A percentile compares a stretch with the other conserved stretches of the same genome.
Evolutionary conservation across 2,797 vertebrate genomes (phyloP).

Genomic region (Pseudopleuronectes americanus): DNA sequence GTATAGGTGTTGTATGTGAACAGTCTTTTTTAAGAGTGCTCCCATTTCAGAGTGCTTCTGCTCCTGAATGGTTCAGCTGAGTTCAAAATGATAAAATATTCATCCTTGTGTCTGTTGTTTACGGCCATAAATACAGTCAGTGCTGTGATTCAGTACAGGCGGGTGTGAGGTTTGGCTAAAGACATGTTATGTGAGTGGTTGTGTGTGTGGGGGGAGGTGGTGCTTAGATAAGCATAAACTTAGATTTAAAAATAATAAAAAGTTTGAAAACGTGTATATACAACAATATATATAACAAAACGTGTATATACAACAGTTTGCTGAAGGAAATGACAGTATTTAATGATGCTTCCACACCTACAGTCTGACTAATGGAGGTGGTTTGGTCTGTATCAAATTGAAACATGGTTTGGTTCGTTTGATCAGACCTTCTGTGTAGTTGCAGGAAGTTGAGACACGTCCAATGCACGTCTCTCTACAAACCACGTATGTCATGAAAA

Average conservation of each 20-base stretch:
- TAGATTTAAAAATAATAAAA: neutral
- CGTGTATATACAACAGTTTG: neutral
- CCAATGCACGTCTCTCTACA: too few species aligned
- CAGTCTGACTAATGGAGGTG: too few species aligned
- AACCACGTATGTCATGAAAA: too few species aligned
- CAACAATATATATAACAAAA: too few species aligned
- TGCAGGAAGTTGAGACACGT: too few species aligned
- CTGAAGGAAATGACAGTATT: too few species aligned
- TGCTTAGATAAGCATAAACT: neutral
- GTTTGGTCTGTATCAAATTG: too few species aligned
- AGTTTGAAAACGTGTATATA: neutral
- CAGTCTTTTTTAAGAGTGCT: constrained; percentile 4
- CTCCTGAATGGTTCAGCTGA: neutral
- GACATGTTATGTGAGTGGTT: constrained; percentile 8
- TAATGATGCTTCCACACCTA: too few species aligned
- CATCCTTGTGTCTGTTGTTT: constrained; percentile 19
- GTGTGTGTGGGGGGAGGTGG: too few species aligned
- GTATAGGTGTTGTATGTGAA: constrained; percentile 5
- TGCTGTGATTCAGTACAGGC: constrained; percentile 21
- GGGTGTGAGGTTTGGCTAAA: constrained; percentile 21
- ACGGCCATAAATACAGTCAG: neutral
- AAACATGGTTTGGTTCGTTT: too few species aligned
- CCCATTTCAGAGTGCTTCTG: neutral
- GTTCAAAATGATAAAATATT: neutral
- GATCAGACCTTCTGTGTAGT: too few species aligned